phyloP scores from a whole-genome alignment of 2,113 vertebrate genomes.

The Eurystomus gularis region DNA sequence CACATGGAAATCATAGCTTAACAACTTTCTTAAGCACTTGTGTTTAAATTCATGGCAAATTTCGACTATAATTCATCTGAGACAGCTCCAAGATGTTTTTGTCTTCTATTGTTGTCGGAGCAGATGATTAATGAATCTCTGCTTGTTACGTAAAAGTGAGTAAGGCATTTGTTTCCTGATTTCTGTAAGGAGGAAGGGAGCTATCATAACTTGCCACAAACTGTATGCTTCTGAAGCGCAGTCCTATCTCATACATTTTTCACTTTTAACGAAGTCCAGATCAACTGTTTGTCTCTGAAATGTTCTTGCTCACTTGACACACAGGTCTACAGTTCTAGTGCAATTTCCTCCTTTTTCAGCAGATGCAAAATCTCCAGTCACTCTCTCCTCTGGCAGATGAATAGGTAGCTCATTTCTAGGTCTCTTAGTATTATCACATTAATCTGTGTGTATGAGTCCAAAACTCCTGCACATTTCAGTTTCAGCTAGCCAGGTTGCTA shows the following conservation, averaged over 20 bases:
- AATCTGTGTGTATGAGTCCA: neutral
- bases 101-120: neutral
- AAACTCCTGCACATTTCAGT: neutral
- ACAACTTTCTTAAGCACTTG: neutral
- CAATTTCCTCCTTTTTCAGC: neutral
- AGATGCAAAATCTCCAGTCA: neutral
- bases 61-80: neutral
- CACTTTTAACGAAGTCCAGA: neutral
- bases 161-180: neutral
- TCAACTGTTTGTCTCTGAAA: neutral
- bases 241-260: neutral
- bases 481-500: neutral
- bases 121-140: neutral
- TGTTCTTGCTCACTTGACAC: neutral
- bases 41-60: neutral
- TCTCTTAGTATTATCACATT: neutral
- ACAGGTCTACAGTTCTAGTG: neutral
- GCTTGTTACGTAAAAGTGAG: neutral
- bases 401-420: neutral
- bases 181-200: neutral
- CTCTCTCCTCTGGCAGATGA: neutral
- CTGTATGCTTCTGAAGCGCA: neutral
- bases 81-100: neutral
- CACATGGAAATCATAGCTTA: neutral
- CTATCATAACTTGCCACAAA: neutral